Conservation (phyloP, 2,888 invertebrate species). For the Pyrrhosoma nymphula region DNA sequence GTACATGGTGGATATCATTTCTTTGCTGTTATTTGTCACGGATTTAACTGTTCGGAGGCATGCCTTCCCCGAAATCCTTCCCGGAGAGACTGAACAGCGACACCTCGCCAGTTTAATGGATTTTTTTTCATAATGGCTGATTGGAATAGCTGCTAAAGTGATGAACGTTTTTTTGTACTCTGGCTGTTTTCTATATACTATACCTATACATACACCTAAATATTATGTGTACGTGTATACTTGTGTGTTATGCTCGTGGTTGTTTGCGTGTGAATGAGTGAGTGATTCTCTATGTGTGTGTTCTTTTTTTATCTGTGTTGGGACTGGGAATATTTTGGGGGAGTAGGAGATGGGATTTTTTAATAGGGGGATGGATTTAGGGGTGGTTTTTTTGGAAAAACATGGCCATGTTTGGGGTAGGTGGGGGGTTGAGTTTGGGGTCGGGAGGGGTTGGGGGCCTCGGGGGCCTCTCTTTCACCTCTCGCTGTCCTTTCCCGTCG, state of each 20-base stretch:
- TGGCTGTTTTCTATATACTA: constrained; percentile 29
- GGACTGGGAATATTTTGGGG: background rate
- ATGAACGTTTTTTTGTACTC: constrained; percentile 30
- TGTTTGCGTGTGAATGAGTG: background rate
- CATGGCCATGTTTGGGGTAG: background rate
- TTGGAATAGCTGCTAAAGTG: constrained; percentile 33
- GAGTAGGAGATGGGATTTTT: background rate
- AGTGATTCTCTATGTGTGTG: background rate
- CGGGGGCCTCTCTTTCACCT: background rate
- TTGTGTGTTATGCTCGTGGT: background rate
- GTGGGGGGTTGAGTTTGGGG: background rate
- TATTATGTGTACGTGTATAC: background rate
- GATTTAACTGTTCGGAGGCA: background rate
- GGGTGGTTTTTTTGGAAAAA: background rate
- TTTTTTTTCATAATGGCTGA: constrained; percentile 28
- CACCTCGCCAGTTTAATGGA: constrained; percentile 19
- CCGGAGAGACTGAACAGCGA: background rate
- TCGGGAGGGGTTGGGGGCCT: background rate
- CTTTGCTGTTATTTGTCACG: background rate
- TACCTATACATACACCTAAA: background rate
- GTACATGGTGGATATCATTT: background rate
- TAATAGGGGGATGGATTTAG: background rate
- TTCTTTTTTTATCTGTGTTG: background rate
- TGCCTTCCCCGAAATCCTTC: background rate
- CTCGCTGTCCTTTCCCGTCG: background rate